phyloP scores from a whole-genome alignment of 2,797 vertebrate genomes.

The Darevskia mixta region DNA sequence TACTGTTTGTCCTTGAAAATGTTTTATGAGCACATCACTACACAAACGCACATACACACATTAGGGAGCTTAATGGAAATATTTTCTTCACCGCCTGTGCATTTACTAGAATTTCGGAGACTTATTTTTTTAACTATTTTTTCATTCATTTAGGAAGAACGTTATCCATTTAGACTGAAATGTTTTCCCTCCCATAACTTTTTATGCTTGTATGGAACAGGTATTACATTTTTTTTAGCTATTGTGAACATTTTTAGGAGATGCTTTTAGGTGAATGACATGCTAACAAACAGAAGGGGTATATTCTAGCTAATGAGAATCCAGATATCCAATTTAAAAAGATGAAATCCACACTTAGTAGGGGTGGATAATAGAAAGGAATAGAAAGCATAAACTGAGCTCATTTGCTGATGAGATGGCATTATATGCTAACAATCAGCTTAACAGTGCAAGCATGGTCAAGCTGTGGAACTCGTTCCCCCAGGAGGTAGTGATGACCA shows the following conservation, averaged over 20 bases:
- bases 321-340: background rate
- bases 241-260: background rate
- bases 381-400: no score
- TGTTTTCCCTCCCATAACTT: background rate
- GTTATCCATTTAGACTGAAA: constrained; percentile 1
- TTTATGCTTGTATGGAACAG: background rate
- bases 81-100: background rate
- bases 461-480: no score
- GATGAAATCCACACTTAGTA: fast-evolving
- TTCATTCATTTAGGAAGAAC: background rate
- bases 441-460: no score
- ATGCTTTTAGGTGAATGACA: fast-evolving
- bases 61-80: background rate
- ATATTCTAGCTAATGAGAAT: background rate
- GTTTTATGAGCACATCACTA: constrained; percentile 43
- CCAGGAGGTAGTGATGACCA: no score
- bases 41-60: background rate
- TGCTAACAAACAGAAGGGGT: fast-evolving
- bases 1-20: constrained; percentile 58
- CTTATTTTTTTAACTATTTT: background rate
- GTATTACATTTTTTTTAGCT: background rate
- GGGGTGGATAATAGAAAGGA: background rate
- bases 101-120: background rate
- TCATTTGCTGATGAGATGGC: no score
- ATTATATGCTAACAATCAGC: no score